Evolutionary conservation across 2,797 vertebrate genomes (phyloP).

Genomic region (Fundulus diaphanus): DNA sequence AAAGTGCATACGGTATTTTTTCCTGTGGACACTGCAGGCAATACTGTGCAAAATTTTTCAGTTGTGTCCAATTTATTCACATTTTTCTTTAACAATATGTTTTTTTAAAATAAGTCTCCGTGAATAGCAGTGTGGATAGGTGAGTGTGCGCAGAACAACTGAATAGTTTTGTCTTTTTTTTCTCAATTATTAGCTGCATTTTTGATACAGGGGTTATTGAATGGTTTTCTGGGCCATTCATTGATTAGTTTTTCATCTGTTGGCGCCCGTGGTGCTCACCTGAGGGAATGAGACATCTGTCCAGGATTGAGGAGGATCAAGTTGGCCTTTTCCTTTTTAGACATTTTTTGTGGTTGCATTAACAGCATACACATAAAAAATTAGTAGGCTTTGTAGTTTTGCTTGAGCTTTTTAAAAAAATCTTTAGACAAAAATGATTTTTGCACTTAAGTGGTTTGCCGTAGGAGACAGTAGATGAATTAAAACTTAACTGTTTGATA

Average conservation of each 20-base stretch:
- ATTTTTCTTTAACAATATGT: no score
- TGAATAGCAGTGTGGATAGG: background rate
- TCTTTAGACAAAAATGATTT: background rate
- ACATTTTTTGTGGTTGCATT: background rate
- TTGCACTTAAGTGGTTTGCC: background rate
- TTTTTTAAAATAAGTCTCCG: background rate
- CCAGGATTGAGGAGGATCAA: background rate
- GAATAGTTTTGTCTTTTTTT: background rate
- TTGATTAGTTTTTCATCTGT: background rate
- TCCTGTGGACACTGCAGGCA: background rate
- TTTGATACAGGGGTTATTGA: background rate
- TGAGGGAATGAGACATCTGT: background rate
- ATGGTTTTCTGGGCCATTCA: background rate
- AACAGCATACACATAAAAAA: background rate
- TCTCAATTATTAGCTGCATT: background rate
- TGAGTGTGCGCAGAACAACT: background rate
- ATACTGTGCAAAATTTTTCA: background rate
- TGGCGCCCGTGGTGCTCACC: background rate
- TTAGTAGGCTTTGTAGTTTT: background rate
- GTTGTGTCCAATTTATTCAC: background rate
- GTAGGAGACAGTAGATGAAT: background rate
- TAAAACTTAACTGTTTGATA: background rate
- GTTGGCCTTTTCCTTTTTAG: background rate
- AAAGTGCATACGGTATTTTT: background rate
- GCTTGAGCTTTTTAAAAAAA: background rate